Percentiles rank a stretch among this genome's conserved stretches.
These are phyloP conservation scores for Metalampra italica DNA, from an alignment of 2,888 invertebrate genomes.

Conservation along the genomic window DNA sequence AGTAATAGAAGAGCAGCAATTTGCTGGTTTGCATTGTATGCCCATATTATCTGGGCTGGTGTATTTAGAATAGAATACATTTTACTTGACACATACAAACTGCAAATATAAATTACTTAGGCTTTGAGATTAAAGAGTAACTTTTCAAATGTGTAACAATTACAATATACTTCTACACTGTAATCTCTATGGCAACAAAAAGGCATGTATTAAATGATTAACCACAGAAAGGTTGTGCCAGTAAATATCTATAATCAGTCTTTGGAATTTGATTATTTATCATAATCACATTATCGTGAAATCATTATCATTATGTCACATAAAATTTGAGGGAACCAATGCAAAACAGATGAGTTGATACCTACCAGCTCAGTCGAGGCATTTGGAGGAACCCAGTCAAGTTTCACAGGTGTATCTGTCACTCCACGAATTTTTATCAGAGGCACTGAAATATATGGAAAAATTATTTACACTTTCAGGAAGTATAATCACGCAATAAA, in stretches of 20 bases:
- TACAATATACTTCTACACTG: not conserved
- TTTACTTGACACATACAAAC: too few species aligned
- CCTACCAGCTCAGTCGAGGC: conserved; percentile 81
- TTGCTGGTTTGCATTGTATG: too few species aligned
- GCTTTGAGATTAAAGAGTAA: too few species aligned
- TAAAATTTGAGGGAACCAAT: too few species aligned
- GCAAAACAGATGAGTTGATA: conserved; percentile 1
- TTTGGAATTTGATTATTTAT: too few species aligned
- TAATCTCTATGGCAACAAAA: not conserved
- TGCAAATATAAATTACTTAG: too few species aligned
- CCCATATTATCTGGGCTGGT: too few species aligned
- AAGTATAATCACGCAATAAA: not conserved
- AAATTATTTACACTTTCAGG: not conserved
- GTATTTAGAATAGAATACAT: too few species aligned
- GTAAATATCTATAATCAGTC: too few species aligned
- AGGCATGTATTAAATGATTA: not conserved
- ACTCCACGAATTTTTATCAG: conserved; percentile 76
- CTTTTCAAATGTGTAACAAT: not conserved
- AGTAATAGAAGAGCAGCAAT: too few species aligned
- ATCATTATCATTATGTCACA: too few species aligned
- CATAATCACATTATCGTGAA: too few species aligned
- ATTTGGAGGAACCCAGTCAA: conserved; percentile 89
- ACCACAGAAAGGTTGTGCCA: not conserved
- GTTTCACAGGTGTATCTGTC: conserved; percentile 80
- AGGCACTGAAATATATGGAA: conserved; percentile 60